These are phyloP conservation scores for Drosophila ananassae DNA, from an alignment of 1,140 invertebrate species.

Conservation along the genomic window DNA sequence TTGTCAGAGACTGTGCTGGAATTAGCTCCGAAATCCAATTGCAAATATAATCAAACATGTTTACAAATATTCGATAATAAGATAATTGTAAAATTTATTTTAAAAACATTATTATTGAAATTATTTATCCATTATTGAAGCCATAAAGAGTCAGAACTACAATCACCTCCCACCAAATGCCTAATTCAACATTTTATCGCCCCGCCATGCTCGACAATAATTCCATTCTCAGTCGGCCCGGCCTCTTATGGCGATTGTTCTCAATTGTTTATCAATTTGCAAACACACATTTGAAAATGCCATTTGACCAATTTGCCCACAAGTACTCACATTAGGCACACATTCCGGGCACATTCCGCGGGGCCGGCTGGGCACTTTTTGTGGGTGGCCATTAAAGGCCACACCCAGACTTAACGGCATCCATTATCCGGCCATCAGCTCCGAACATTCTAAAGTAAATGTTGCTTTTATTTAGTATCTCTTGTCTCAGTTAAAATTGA, in stretches of 20 bases:
- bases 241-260: conserved; percentile 13
- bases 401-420: conserved; percentile 33
- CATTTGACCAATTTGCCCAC: conserved; percentile 41
- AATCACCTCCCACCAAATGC: neutral
- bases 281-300: conserved; percentile 41
- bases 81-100: too few species aligned
- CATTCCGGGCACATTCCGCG: conserved; percentile 19
- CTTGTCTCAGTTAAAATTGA: neutral
- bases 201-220: neutral
- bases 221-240: conserved; percentile 1
- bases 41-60: neutral
- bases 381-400: conserved; percentile 32
- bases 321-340: conserved; percentile 40
- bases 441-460: conserved; percentile 38
- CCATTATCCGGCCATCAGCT: conserved; percentile 19
- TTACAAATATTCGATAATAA: neutral
- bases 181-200: neutral
- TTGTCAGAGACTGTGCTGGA: neutral
- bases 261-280: conserved; percentile 45
- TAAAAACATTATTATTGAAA: too few species aligned
- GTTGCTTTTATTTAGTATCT: conserved; percentile 10
- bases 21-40: conserved; percentile 1
- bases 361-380: conserved; percentile 15
- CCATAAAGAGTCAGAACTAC: neutral
- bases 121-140: neutral